A percentile compares a stretch with the other conserved stretches of the same genome.
phyloP scores from a whole-genome alignment of 2,113 vertebrate genomes.

The Calidris pygmaea region DNA sequence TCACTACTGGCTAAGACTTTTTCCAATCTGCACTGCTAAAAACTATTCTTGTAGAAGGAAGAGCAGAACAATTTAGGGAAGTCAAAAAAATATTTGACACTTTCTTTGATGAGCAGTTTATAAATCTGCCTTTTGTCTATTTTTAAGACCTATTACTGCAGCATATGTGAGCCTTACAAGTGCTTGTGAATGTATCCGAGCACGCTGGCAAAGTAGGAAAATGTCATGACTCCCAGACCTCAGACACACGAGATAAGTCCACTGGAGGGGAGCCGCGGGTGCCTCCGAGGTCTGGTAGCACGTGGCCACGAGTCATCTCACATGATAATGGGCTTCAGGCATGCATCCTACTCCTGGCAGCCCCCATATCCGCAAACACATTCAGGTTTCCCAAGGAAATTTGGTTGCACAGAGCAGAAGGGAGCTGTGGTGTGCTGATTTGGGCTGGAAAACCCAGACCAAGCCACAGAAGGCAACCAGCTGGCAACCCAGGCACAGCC shows the following conservation, averaged over 20 bases:
- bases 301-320: fast-evolving
- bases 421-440: not conserved
- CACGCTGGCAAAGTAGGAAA: not conserved
- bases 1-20: not conserved
- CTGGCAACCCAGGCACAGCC: not conserved
- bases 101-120: not conserved
- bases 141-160: conserved; percentile 10
- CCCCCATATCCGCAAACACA: not conserved
- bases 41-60: not conserved
- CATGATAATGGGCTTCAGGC: fast-evolving
- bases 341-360: fast-evolving
- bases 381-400: not conserved
- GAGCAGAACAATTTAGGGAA: not conserved
- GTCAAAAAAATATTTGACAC: not conserved
- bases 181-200: not conserved
- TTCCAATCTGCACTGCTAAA: not conserved
- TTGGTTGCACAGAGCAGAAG: not conserved
- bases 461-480: not conserved
- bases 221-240: not conserved
- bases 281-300: not conserved
- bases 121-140: not conserved
- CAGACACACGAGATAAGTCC: not conserved
- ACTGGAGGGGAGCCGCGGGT: fast-evolving
- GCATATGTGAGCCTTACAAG: not conserved
- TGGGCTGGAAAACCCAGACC: not conserved